These are phyloP conservation scores for Oreochromis niloticus DNA, from an alignment of 2,113 vertebrate species.

Conservation along the genomic window DNA sequence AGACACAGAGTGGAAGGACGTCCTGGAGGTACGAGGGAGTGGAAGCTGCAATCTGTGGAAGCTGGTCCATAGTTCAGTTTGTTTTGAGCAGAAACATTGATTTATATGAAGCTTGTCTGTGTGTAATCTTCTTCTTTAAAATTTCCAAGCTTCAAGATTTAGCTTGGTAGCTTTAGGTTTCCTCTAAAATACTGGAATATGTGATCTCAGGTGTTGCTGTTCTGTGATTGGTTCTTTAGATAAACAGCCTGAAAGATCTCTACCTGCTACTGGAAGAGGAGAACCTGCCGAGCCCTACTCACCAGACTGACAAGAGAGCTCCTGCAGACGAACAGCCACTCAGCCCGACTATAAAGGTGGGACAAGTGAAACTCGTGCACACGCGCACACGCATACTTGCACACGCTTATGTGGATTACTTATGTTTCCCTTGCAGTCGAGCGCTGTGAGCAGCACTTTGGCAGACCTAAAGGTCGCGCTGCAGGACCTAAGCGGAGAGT, in stretches of 20 bases:
- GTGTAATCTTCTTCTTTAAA: neutral
- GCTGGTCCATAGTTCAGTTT: neutral
- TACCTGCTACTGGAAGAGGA: conserved; percentile 90
- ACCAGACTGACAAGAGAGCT: conserved; percentile 79
- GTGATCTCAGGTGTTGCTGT: neutral
- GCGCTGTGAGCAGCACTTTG: conserved; percentile 84
- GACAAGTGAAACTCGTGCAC: neutral
- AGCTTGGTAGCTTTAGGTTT: neutral
- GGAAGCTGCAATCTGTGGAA: neutral
- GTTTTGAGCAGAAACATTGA: neutral
- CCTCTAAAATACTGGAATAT: neutral
- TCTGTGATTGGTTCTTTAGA: conserved; percentile 66
- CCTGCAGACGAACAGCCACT: conserved; percentile 74
- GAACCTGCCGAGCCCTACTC: conserved; percentile 73
- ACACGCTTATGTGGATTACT: neutral
- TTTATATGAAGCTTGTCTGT: neutral
- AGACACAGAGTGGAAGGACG: conserved; percentile 82
- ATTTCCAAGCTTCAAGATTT: neutral
- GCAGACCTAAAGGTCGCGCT: conserved; percentile 89
- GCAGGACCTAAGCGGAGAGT: conserved; percentile 87
- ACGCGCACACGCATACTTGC: neutral
- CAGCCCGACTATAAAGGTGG: conserved; percentile 72
- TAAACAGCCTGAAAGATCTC: conserved; percentile 93
- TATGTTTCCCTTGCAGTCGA: conserved; percentile 68
- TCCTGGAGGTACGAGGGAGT: conserved; percentile 81